Percentiles rank a stretch among this genome's conserved stretches.
These are phyloP conservation scores for Corynorhinus townsendii DNA, from an alignment of 2,113 vertebrate species.

Conservation along the genomic window DNA sequence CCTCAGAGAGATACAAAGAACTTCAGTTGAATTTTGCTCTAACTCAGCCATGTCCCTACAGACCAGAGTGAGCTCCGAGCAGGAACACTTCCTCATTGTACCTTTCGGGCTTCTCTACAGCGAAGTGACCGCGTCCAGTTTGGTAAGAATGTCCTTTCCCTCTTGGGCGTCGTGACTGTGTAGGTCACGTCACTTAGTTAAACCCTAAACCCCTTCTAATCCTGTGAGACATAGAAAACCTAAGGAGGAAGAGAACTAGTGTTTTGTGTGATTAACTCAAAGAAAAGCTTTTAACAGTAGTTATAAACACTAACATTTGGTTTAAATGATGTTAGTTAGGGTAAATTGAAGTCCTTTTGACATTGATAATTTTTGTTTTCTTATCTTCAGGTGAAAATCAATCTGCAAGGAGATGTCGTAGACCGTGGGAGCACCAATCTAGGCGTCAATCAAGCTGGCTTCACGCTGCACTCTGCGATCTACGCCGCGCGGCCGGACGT, in stretches of 20 bases:
- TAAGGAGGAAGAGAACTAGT: not conserved
- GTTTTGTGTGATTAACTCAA: not conserved
- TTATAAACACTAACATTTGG: not conserved
- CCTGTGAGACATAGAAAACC: not conserved
- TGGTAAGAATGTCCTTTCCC: conserved; percentile 84
- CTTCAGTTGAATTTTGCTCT: not conserved
- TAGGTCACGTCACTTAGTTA: not conserved
- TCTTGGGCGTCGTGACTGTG: accelerated
- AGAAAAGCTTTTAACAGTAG: not conserved
- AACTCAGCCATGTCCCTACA: conserved; percentile 63
- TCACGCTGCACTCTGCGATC: conserved; percentile 92
- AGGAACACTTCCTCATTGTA: conserved; percentile 95
- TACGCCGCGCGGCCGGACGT: conserved; percentile 91
- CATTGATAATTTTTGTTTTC: not conserved
- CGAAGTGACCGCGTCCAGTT: conserved; percentile 95
- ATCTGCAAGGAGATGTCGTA: conserved; percentile 92
- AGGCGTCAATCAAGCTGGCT: conserved; percentile 95
- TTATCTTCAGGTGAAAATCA: conserved; percentile 90
- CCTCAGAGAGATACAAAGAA: not conserved
- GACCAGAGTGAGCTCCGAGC: conserved; percentile 93
- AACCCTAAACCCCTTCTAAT: not conserved
- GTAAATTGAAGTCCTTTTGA: not conserved
- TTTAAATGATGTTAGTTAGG: not conserved
- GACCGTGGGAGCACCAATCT: conserved; percentile 97
- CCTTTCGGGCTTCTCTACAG: conserved; percentile 98